These are phyloP conservation scores for Atractosteus spatula DNA, from an alignment of 2,113 vertebrate genomes.

Conservation along the genomic window DNA sequence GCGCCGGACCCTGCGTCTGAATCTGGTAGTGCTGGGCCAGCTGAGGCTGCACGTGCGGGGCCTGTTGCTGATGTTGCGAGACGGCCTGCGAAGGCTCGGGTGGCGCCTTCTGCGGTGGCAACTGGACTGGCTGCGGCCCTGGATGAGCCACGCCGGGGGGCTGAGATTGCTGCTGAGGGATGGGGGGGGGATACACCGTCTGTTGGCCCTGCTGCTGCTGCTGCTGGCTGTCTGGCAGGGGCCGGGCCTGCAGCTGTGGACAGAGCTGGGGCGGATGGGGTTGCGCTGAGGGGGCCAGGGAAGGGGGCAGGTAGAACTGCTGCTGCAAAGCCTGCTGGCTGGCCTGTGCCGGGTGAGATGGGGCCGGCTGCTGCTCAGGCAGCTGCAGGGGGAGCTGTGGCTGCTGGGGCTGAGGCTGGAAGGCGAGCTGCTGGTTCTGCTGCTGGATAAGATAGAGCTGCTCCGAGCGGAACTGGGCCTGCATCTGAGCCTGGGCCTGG, in stretches of 20 bases:
- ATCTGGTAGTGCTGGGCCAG: neutral
- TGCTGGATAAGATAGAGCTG: conserved; percentile 26
- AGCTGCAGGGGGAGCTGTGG: conserved; percentile 31
- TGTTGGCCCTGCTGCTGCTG: conserved; percentile 46
- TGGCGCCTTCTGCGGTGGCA: conserved; percentile 12
- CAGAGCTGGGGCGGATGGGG: conserved; percentile 43
- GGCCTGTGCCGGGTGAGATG: conserved; percentile 28
- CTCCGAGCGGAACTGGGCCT: conserved; percentile 33
- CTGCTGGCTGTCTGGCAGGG: conserved; percentile 30
- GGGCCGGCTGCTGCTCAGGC: conserved; percentile 40
- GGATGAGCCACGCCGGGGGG: too few relatives aligned
- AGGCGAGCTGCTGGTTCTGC: conserved; percentile 1
- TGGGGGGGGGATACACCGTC: neutral
- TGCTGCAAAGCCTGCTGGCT: conserved; percentile 45
- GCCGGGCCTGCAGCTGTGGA: too few relatives aligned
- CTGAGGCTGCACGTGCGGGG: neutral
- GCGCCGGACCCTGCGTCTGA: too few relatives aligned
- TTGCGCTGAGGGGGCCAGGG: conserved; percentile 38
- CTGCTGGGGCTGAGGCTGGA: conserved; percentile 36
- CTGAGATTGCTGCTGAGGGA: too few relatives aligned
- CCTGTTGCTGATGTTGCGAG: neutral
- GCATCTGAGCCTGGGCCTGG: conserved; percentile 40
- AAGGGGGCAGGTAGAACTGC: conserved; percentile 49
- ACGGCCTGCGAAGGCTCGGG: neutral
- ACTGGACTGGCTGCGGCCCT: conserved; percentile 33